A percentile compares a stretch with the other conserved stretches of the same genome.
phyloP scores from a whole-genome alignment of 2,797 vertebrate species.

The Helostoma temminkii region DNA sequence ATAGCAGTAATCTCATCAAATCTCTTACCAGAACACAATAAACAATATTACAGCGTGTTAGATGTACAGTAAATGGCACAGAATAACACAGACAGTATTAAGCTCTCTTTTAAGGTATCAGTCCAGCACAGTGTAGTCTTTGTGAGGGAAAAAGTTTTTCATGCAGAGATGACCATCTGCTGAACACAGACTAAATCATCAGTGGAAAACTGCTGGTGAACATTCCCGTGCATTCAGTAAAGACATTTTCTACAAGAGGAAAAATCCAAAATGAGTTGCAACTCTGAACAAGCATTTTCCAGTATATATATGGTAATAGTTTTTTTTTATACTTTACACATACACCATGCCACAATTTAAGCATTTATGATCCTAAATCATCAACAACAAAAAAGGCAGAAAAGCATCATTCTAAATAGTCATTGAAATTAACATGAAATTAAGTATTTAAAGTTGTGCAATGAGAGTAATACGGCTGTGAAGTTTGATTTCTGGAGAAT shows the following conservation, averaged over 20 bases:
- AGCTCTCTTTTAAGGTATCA: constrained; percentile 37
- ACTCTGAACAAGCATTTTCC: too few relatives aligned
- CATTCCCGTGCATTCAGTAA: constrained; percentile 47
- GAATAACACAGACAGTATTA: constrained; percentile 41
- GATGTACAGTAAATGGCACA: constrained; percentile 30
- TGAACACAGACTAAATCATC: constrained; percentile 40
- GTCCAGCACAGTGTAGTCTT: constrained; percentile 30
- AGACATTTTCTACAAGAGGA: not conserved
- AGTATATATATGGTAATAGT: too few relatives aligned
- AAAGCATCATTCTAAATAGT: too few relatives aligned
- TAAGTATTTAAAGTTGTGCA: not conserved
- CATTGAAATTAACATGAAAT: too few relatives aligned
- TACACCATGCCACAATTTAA: constrained; percentile 29
- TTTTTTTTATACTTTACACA: not conserved
- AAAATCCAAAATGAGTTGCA: constrained; percentile 1
- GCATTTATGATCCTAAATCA: constrained; percentile 5
- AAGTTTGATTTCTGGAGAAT: not conserved
- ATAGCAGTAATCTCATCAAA: too few relatives aligned
- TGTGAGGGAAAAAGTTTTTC: constrained; percentile 51
- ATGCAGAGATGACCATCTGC: constrained; percentile 36
- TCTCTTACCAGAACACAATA: not conserved
- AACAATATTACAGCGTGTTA: constrained; percentile 1
- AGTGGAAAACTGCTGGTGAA: constrained; percentile 58
- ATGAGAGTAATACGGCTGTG: constrained; percentile 13
- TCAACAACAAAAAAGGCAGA: not conserved